Base-by-base conservation (phyloP, 92 coral and sea anemone species). In the Diadumene lineata region DNA sequence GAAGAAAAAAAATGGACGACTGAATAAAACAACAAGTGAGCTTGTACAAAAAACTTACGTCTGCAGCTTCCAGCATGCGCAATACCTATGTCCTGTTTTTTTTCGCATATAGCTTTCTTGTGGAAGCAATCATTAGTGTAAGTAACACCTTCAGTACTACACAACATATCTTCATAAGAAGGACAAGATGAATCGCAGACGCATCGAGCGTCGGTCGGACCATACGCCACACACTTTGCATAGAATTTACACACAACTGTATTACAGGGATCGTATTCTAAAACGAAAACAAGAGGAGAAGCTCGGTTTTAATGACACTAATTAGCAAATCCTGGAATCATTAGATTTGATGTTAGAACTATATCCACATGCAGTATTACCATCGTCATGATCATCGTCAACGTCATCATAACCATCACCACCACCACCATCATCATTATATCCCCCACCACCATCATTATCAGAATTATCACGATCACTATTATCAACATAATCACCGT, bases 11-110 rank as follows among this genome's bases (percentile, higher is more conserved):
- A n/a, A n/a, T n/a, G n/a, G n/a, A n/a, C n/a, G n/a, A n/a, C n/a
- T n/a, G n/a, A n/a, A n/a, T n/a, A n/a, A n/a, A n/a, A n/a, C n/a
- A n/a, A n/a, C n/a, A n/a, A n/a, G n/a, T n/a, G n/a, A n/a, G n/a
- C n/a, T n/a, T n/a, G n/a, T 25, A n/a, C 23, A 46, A 28, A 26
- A 0, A 17, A 72, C 93, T 73, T 62, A 89, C 93, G 90, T 82
- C 89, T 81, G 70, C 93, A 89, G 31, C 87, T 83, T 33, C 93
- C 93, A 0, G 93, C 84, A 70, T 89, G 93, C 27, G 93, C 83
- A 69, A 89, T 81, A n/a, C 79, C 82, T 7, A 74, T 34, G 67
- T 85, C 81, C 66, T 85, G 71, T 43, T 78, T 76, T 11, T 34
- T 31, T 73, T 64, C 23, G 77, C 93, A 89, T 29, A 89, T 87